A percentile compares a stretch with the other conserved stretches of the same genome.
These are phyloP conservation scores for Oncorhynchus nerka DNA, from an alignment of 2,113 vertebrate genomes.

Conservation along the genomic window DNA sequence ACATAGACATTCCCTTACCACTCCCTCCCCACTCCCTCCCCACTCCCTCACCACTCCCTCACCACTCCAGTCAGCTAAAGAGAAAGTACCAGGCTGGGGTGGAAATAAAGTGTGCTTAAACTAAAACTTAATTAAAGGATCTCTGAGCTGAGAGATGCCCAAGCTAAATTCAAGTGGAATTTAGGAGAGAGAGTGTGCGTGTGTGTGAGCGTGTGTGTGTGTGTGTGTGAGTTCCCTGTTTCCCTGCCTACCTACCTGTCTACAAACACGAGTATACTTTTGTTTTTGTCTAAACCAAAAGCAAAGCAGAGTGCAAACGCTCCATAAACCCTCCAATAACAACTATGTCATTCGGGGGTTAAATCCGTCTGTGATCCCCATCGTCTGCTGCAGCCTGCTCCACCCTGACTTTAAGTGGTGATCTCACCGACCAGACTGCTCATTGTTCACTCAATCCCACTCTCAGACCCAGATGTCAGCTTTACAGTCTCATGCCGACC, in stretches of 20 bases:
- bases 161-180: slow-evolving; percentile 29
- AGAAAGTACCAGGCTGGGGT: slow-evolving; percentile 1
- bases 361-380: slow-evolving; percentile 44
- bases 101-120: slow-evolving; percentile 27
- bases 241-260: no score
- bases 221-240: neutral
- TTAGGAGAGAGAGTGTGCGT: neutral
- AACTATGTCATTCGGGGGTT: slow-evolving; percentile 41
- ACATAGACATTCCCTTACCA: neutral
- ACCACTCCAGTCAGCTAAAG: slow-evolving; percentile 4
- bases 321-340: neutral
- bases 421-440: slow-evolving; percentile 56
- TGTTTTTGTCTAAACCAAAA: no score
- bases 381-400: slow-evolving; percentile 27
- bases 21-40: neutral
- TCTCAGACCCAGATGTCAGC: neutral
- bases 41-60: neutral
- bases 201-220: neutral
- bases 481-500: neutral
- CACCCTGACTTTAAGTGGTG: slow-evolving; percentile 51
- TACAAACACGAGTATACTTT: no score
- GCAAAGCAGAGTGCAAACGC: no score
- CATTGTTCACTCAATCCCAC: slow-evolving; percentile 40
- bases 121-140: slow-evolving; percentile 36
- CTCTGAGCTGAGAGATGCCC: slow-evolving; percentile 33